Conservation (phyloP, 2,888 invertebrate genomes). For the Parnassius mnemosyne region DNA sequence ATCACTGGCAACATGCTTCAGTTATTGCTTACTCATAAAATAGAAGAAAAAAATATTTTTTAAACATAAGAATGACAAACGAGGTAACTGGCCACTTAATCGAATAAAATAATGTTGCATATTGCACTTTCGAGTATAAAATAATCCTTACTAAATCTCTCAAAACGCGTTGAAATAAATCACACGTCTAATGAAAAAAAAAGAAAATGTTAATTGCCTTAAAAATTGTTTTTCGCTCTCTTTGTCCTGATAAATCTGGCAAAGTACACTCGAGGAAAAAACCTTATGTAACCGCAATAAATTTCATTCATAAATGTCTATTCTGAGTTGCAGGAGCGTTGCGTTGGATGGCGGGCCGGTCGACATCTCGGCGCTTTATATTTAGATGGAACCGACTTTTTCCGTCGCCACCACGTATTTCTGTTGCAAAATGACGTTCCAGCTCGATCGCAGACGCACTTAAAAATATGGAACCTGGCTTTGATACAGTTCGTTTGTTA, state of each 20-base stretch:
- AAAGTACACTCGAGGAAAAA: slow-evolving; percentile 5
- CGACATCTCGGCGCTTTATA: slow-evolving; percentile 16
- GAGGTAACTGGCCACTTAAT: no score
- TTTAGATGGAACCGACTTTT: slow-evolving; percentile 25
- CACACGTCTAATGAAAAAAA: slow-evolving; percentile 8
- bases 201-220: slow-evolving; percentile 12
- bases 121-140: neutral
- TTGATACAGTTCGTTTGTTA: neutral
- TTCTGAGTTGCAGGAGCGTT: slow-evolving; percentile 18
- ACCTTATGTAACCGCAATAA: slow-evolving; percentile 24
- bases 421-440: slow-evolving; percentile 11
- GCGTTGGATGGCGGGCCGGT: slow-evolving; percentile 16
- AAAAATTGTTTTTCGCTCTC: slow-evolving; percentile 13
- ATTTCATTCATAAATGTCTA: slow-evolving; percentile 31
- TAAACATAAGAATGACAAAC: no score
- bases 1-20: no score
- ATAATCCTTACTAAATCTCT: slow-evolving; percentile 15
- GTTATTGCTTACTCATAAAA: no score
- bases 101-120: neutral
- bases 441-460: neutral
- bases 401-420: slow-evolving; percentile 10
- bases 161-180: slow-evolving; percentile 15
- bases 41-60: no score
- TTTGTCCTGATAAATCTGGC: slow-evolving; percentile 15
- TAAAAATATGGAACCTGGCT: neutral